phyloP scores from a whole-genome alignment of 2,797 vertebrate genomes.

The Manis pentadactyla region DNA sequence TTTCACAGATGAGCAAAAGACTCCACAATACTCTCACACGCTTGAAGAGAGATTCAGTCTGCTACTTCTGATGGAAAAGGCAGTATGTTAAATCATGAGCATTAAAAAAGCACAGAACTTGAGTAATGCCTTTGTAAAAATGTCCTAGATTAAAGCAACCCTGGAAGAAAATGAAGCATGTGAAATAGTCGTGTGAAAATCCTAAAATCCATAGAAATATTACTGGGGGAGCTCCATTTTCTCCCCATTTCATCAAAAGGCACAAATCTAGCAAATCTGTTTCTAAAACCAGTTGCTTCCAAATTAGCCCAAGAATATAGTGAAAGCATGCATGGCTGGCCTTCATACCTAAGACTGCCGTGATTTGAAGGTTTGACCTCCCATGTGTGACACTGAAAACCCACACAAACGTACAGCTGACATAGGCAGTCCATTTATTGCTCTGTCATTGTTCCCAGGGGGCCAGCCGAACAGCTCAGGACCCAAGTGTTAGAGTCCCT shows the following conservation, averaged over 20 bases:
- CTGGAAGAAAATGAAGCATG: not conserved
- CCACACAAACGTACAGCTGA: not conserved
- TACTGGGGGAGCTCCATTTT: not conserved
- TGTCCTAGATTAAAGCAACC: not conserved
- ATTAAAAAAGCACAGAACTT: not conserved
- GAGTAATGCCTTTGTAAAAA: not conserved
- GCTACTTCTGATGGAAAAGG: not conserved
- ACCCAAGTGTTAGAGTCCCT: not conserved
- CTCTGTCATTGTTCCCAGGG: not conserved
- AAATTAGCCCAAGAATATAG: not conserved
- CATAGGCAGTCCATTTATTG: fast-evolving
- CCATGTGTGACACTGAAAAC: not conserved
- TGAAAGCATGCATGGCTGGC: fast-evolving
- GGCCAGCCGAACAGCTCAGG: not conserved
- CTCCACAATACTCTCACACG: fast-evolving
- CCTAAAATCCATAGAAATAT: not conserved
- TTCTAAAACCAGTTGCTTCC: not conserved
- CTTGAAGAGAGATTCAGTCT: too few species aligned
- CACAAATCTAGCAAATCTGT: not conserved
- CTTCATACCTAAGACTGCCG: fast-evolving
- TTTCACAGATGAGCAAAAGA: not conserved
- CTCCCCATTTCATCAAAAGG: not conserved
- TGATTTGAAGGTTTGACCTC: not conserved
- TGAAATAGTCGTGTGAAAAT: not conserved
- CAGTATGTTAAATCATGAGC: not conserved